Evolutionary conservation across 1,140 invertebrate genomes (phyloP), one percentile per base, ranked within the genome.

Genomic region (Leptinotarsa lineolata): DNA sequence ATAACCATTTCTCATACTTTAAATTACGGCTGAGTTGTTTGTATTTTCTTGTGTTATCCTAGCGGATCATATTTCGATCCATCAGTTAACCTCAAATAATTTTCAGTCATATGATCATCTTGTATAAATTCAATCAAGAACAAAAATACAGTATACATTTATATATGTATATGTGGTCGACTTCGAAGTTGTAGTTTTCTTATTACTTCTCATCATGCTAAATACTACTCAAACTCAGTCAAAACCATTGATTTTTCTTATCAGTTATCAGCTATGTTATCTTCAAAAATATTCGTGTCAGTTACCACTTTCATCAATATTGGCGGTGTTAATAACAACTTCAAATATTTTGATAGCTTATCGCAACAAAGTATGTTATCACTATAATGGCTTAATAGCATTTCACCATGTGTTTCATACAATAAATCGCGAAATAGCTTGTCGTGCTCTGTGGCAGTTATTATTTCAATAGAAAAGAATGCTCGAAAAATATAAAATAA

Each of bases 221-320:
- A n/a, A 54, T n/a, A 2, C 15, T 16, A 5, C 48, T 54, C 48
- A 1, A 54, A n/a, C n/a, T 54, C 48, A 54, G 15, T 54, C 48
- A 5, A 2, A 54, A 54, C n/a, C 15, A 54, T 54, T n/a, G 48
- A 54, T 54, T 54, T 54, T 54, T 54, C 48, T 54, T 54, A 54
- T 54, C 48, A n/a, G 15, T 54, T 54, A 54, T 54, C 48, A 54
- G n/a, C 48, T 54, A 54, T 54, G 48, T 54, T 54, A 54, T 54
- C 48, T 54, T 12, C 48, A 54, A 18, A 54, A 54, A 54, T 54
- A 54, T 54, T 54, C 48, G 48, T 54, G 48, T 54, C 48, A 54
- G 48, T 54, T 54, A 54, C 48, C 15, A 54, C n/a, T 54, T 18
- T 18, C 48, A 54, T n/a, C 48, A n/a, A 54, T 54, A 16, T 54